phyloP scores from a whole-genome alignment of 2,113 vertebrate genomes.

The Bufo gargarizans region DNA sequence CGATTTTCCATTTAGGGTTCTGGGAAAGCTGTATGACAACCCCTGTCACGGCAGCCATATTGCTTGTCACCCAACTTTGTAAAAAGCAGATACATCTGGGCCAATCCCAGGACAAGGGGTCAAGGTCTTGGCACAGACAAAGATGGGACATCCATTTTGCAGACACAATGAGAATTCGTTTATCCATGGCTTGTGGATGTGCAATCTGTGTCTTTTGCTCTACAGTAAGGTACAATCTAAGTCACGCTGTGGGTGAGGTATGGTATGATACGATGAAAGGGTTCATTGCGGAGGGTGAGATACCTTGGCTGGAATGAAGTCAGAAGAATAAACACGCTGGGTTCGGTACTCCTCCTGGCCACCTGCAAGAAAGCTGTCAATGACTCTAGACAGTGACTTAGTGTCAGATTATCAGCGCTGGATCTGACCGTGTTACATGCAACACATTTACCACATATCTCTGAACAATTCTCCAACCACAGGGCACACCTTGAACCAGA shows the following conservation, averaged over 20 bases:
- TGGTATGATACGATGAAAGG: neutral
- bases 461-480: neutral
- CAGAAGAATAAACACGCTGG: neutral
- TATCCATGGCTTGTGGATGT: no score
- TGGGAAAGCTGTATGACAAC: no score
- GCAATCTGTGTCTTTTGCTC: no score
- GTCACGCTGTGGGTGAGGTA: neutral
- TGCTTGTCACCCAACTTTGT: no score
- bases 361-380: slow-evolving; percentile 4
- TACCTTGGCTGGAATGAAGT: neutral
- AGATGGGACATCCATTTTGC: no score
- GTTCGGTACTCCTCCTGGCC: neutral
- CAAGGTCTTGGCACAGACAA: no score
- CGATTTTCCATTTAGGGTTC: no score
- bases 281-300: neutral
- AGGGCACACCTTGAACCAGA: neutral
- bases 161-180: no score
- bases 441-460: neutral
- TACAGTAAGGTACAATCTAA: neutral
- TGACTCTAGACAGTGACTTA: neutral
- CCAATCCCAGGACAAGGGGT: no score
- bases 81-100: no score
- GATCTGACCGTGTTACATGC: neutral
- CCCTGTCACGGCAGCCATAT: no score
- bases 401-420: neutral